A percentile compares a stretch with the other conserved stretches of the same genome.
Conservation (phyloP, 2,797 vertebrate genomes). For the Odontamblyopus lacepedii region DNA sequence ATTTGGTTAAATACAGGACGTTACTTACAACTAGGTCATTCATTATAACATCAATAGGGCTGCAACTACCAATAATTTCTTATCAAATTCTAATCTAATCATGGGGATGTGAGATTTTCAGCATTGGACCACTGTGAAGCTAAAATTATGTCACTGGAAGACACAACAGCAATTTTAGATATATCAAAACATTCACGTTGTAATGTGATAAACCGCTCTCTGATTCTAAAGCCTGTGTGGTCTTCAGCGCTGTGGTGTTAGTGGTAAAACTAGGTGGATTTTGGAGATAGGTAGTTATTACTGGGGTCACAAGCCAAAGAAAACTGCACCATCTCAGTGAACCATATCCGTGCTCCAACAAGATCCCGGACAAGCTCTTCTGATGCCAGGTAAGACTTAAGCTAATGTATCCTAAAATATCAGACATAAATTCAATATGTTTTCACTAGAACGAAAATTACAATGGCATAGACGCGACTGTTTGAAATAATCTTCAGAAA, state of each 20-base stretch:
- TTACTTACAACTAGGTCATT: no score
- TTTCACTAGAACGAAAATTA: not conserved
- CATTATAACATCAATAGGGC: no score
- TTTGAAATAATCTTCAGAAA: constrained; percentile 2
- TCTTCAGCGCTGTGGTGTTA: constrained; percentile 15
- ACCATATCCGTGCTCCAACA: constrained; percentile 1
- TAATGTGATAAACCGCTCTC: not conserved
- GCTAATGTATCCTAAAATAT: constrained; percentile 1
- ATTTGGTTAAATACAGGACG: no score
- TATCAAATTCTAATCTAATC: no score
- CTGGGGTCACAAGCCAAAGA: constrained; percentile 7
- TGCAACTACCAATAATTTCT: no score
- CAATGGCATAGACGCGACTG: no score
- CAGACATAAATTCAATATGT: constrained; percentile 4
- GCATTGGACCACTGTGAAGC: no score
- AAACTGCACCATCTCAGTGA: constrained; percentile 13
- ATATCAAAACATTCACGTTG: not conserved
- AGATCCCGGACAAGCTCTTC: not conserved
- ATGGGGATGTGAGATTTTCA: no score
- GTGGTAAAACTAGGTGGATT: constrained; percentile 14
- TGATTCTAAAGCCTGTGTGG: constrained; percentile 21
- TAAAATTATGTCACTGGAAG: no score
- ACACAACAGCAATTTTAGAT: not conserved
- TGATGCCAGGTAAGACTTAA: constrained; percentile 8
- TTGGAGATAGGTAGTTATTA: constrained; percentile 17